phyloP scores from a whole-genome alignment of 2,888 invertebrate species.

The Adela reaumurella region DNA sequence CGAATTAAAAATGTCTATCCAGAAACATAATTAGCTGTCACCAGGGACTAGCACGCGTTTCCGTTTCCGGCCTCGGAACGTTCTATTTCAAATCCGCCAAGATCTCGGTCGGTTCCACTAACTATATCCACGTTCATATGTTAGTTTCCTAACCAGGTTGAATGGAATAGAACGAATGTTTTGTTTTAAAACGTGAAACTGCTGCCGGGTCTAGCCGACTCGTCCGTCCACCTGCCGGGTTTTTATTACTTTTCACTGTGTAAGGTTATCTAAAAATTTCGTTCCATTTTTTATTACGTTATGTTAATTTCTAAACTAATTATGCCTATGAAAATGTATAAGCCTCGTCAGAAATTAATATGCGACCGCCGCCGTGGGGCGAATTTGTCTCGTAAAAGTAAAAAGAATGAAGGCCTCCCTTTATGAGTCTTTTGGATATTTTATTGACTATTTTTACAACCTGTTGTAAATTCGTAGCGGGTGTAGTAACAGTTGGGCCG shows the following conservation, averaged over 20 bases:
- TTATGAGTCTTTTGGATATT: constrained; percentile 39
- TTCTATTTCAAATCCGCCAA: constrained; percentile 48
- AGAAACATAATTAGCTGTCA: constrained; percentile 53
- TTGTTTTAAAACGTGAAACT: too few species aligned
- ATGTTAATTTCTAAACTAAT: constrained; percentile 56
- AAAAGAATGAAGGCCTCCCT: constrained; percentile 30
- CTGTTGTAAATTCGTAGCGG: constrained; percentile 20
- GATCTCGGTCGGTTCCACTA: constrained; percentile 10
- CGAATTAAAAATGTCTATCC: constrained; percentile 44
- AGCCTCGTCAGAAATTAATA: constrained; percentile 46
- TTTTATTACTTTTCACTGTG: constrained; percentile 36
- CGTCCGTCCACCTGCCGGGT: constrained; percentile 33
- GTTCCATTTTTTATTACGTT: constrained; percentile 49
- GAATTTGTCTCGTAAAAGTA: constrained; percentile 31
- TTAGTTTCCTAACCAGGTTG: neutral
- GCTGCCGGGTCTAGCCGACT: constrained; percentile 12
- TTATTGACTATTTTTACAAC: constrained; percentile 13
- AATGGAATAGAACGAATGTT: constrained; percentile 3
- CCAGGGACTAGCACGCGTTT: constrained; percentile 37
- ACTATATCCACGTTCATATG: neutral
- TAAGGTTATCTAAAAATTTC: constrained; percentile 48
- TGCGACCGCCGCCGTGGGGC: constrained; percentile 34
- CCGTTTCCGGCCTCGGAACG: constrained; percentile 40
- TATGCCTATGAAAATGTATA: constrained; percentile 54
- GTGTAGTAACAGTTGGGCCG: constrained; percentile 32